Evolutionary conservation across 2,888 invertebrate genomes (phyloP).

Genomic region (Pseudococcus longispinus): DNA sequence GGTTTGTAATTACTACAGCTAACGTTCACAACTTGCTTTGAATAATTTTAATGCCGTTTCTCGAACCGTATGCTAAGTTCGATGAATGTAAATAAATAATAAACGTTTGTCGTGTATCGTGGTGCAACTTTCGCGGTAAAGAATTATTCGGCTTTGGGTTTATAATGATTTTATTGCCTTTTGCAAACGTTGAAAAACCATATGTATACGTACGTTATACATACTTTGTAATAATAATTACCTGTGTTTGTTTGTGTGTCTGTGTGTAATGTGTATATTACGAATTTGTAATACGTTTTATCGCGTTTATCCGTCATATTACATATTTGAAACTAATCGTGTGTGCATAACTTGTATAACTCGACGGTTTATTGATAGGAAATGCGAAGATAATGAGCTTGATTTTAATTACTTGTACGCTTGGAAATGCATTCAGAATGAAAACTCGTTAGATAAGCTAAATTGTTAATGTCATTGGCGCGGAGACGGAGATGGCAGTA

Average conservation of each 20-base stretch:
- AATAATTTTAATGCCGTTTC: slow-evolving; percentile 10
- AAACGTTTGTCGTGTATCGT: not conserved
- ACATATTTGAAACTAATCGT: not conserved
- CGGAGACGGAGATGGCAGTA: no score
- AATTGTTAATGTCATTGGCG: not conserved
- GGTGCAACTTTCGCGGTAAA: not conserved
- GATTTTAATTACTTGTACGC: not conserved
- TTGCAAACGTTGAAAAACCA: not conserved
- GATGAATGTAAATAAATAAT: slow-evolving; percentile 24
- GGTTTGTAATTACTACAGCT: slow-evolving; percentile 30
- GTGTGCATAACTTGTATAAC: not conserved
- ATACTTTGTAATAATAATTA: not conserved
- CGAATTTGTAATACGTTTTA: not conserved
- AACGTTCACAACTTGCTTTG: slow-evolving; percentile 18
- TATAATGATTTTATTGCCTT: not conserved
- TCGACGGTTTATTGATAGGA: slow-evolving; percentile 6
- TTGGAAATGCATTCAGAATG: not conserved
- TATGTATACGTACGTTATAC: not conserved
- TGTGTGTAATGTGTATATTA: not conserved
- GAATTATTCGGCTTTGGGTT: not conserved
- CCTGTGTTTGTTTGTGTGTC: not conserved
- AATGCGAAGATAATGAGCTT: slow-evolving; percentile 1
- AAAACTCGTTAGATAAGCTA: slow-evolving; percentile 6
- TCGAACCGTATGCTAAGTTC: not conserved
- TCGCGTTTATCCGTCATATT: not conserved